Base-by-base conservation (phyloP, 2,113 vertebrate species). In the Puffinus mauretanicus region DNA sequence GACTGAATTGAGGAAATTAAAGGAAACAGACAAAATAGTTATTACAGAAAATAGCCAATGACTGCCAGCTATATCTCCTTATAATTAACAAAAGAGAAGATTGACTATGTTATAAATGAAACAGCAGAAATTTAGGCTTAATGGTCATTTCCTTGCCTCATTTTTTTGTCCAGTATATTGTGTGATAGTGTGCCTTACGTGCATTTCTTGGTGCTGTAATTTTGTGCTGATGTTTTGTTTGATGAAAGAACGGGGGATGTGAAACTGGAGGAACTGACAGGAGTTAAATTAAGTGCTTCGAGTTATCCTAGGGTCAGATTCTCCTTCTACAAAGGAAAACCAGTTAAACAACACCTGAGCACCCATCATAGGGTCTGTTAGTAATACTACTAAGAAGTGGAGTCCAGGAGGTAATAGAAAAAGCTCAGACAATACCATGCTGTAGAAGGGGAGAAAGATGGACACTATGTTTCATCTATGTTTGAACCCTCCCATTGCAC, bases 1-100 rank as follows among this genome's bases (percentile, higher is more conserved):
- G 80, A 67, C 32, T 60, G 36, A 90, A 88, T 86, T 86, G 79
- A 71, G 84, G 47, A 93, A 94, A 93, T 95, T 73, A 95, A 93
- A 92, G 60, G 61, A 94, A 93, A 82, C 15, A 52, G 47, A 57
- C 55, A 88, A 94, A 96, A 79, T 30, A 96, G 34, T 86, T 96
- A 69, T 86, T 95, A 95, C 38, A 84, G 85, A 84, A 96, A 90
- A 90, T 47, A 88, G 49, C 40, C 40, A 75, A 8, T 79, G 67
- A 38, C 86, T 94, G 72, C 75, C 77, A 94, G 80, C 40, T 88
- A 4, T 61, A 60, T 88, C 32, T 61, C 26, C 32, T 82, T 79
- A 47, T 67, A 93, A 93, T 93, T 94, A 94, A 83, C 24, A 47
- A 9, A 90, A 81, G 62, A 55, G 46, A 84, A 90, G 46, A 61